Percentiles rank a stretch among this genome's conserved stretches.
These are phyloP conservation scores for Barypeithes pellucidus DNA, from an alignment of 2,888 invertebrate species.

Conservation along the genomic window DNA sequence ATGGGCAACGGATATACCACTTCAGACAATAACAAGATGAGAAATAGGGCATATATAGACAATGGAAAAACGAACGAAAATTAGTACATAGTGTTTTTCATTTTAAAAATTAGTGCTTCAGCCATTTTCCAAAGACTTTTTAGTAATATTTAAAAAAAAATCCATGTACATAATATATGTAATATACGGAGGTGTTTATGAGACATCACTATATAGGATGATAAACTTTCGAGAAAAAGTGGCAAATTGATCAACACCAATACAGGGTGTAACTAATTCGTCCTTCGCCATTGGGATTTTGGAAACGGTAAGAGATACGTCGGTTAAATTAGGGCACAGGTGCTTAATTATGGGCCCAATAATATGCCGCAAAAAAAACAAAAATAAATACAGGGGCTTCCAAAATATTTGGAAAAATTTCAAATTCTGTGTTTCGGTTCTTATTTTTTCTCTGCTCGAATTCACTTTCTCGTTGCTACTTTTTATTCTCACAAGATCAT, in stretches of 20 bases:
- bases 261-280: no score
- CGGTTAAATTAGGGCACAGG: no score
- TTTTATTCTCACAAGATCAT: no score
- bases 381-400: no score
- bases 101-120: conserved; percentile 13
- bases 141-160: not conserved
- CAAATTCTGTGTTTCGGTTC: no score
- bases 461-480: no score
- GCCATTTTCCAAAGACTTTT: conserved; percentile 28
- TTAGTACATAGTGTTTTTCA: not conserved
- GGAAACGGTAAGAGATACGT: no score
- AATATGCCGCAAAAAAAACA: no score
- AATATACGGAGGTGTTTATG: not conserved
- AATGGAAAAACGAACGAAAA: not conserved
- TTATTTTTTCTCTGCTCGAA: no score
- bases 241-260: not conserved
- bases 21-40: conserved; percentile 67
- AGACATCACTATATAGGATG: not conserved
- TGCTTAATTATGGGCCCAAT: no score
- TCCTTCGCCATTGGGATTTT: no score
- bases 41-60: conserved; percentile 73
- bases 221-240: not conserved
- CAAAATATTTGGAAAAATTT: no score
- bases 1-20: conserved; percentile 73
- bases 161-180: conserved; percentile 7